These are phyloP conservation scores for Apotomis betuletana DNA, from an alignment of 2,888 invertebrate species.

Conservation along the genomic window DNA sequence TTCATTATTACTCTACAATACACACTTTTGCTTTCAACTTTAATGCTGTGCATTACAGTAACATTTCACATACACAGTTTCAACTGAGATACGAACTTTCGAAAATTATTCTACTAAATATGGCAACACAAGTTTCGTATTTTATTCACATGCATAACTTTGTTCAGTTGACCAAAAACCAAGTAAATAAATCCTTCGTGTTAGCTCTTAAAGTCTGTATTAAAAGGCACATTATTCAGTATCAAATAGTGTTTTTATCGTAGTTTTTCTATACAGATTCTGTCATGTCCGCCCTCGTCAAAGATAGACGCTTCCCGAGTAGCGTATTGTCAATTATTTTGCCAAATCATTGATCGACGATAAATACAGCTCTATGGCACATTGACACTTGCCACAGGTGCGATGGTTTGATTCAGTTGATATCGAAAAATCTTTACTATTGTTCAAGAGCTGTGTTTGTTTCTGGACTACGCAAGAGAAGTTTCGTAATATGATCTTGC, in stretches of 20 bases:
- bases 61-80: neutral
- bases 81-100: neutral
- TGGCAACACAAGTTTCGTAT: constrained; percentile 1
- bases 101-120: neutral
- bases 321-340: constrained; percentile 68
- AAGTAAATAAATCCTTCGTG: neutral
- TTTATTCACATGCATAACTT: neutral
- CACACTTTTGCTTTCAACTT: neutral
- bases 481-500: neutral
- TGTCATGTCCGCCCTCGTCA: constrained; percentile 57
- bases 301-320: constrained; percentile 62
- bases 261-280: neutral
- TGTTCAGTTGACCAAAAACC: neutral
- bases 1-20: neutral
- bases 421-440: constrained; percentile 14
- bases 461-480: neutral
- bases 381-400: constrained; percentile 75
- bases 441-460: neutral
- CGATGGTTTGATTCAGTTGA: constrained; percentile 20
- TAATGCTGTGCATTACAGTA: neutral
- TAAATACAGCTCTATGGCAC: constrained; percentile 62
- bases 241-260: neutral
- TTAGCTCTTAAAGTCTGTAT: neutral
- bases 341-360: constrained; percentile 78
- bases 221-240: neutral